These are phyloP conservation scores for Siniperca undulata DNA, from an alignment of 2,797 vertebrate species.

Conservation along the genomic window DNA sequence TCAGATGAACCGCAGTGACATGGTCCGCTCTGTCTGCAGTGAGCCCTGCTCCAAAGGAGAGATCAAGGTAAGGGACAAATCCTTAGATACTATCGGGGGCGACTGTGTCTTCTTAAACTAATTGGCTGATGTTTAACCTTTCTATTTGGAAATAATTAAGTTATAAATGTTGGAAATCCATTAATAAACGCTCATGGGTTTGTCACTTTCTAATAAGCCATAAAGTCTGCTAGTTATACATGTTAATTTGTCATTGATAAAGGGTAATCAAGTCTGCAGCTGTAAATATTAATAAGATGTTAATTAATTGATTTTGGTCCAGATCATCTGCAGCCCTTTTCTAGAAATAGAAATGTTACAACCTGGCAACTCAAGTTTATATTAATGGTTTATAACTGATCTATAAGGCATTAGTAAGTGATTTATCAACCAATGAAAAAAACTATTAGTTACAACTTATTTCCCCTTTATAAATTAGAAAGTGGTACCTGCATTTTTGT, in stretches of 20 bases:
- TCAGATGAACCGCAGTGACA: slow-evolving; percentile 94
- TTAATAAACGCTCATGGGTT: neutral
- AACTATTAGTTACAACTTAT: neutral
- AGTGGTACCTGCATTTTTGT: neutral
- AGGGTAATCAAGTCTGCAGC: neutral
- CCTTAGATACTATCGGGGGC: neutral
- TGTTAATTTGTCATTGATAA: neutral
- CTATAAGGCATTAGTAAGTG: neutral
- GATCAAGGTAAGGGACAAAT: slow-evolving; percentile 89
- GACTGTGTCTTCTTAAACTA: no score
- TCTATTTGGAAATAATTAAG: neutral
- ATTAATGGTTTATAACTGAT: neutral
- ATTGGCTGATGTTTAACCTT: neutral
- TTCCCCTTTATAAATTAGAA: neutral
- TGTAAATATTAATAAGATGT: slow-evolving; percentile 8
- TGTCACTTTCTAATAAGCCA: no score
- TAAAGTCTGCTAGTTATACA: neutral
- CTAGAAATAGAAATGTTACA: slow-evolving; percentile 5
- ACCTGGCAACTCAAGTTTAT: neutral
- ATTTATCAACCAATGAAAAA: no score
- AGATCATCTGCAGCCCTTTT: neutral
- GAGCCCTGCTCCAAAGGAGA: slow-evolving; percentile 96
- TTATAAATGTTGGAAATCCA: neutral
- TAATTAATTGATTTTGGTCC: slow-evolving; percentile 7
- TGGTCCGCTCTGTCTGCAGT: slow-evolving; percentile 97